phyloP scores from a whole-genome alignment of 1,140 invertebrate genomes.

The Ephestia elutella region DNA sequence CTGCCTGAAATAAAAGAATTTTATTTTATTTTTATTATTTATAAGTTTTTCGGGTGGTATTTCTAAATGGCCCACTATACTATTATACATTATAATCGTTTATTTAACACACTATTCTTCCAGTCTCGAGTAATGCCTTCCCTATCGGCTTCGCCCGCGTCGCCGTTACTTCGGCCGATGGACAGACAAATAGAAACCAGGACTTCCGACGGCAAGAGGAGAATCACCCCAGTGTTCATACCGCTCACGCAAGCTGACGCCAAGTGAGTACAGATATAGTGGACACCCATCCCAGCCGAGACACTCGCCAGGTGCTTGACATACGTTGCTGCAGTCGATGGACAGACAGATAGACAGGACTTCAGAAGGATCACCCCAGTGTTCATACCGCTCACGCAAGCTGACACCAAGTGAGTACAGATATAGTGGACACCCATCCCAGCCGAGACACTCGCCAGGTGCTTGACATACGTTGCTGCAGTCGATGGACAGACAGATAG shows the following conservation, averaged over 20 bases:
- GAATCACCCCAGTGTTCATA: slow-evolving; percentile 97
- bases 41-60: too few relatives aligned
- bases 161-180: slow-evolving; percentile 79
- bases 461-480: slow-evolving; percentile 73
- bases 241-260: slow-evolving; percentile 79
- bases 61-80: too few relatives aligned
- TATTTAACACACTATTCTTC: too few relatives aligned
- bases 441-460: too few relatives aligned
- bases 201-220: slow-evolving; percentile 92
- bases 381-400: slow-evolving; percentile 85
- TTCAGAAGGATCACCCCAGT: slow-evolving; percentile 96
- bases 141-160: slow-evolving; percentile 20
- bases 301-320: slow-evolving; percentile 52
- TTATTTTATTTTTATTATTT: too few relatives aligned
- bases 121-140: slow-evolving; percentile 14
- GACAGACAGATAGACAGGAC: slow-evolving; percentile 96
- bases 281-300: too few relatives aligned
- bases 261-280: slow-evolving; percentile 61
- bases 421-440: too few relatives aligned
- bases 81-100: too few relatives aligned
- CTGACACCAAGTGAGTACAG: slow-evolving; percentile 75
- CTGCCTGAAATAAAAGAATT: too few relatives aligned
- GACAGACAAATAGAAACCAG: slow-evolving; percentile 97
- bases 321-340: slow-evolving; percentile 80
- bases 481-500: slow-evolving; percentile 94